These are phyloP conservation scores for Drosophila tristis DNA, from an alignment of 1,140 invertebrate species.

Conservation along the genomic window DNA sequence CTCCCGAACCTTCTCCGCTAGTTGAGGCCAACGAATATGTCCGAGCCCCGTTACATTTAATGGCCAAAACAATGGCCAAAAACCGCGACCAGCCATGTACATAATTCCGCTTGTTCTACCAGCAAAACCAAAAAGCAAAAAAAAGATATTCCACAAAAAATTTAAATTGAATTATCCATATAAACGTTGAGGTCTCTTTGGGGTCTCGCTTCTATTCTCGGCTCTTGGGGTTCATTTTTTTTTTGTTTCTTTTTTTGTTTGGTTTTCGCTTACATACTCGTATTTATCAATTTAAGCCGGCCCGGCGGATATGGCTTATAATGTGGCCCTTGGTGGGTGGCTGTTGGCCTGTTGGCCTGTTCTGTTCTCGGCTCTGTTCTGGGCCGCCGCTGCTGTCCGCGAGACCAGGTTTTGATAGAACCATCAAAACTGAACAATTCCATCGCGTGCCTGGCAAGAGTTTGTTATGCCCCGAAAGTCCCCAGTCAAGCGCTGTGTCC, in stretches of 20 bases:
- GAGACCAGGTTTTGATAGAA: constrained; percentile 60
- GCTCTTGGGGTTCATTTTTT: constrained; percentile 8
- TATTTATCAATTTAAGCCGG: constrained; percentile 78
- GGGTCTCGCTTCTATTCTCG: constrained; percentile 27
- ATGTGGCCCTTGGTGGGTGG: constrained; percentile 42
- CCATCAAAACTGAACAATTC: constrained; percentile 71
- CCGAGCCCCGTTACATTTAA: constrained; percentile 68
- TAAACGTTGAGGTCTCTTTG: constrained; percentile 66
- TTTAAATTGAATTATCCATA: constrained; percentile 81
- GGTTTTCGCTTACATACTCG: constrained; percentile 39
- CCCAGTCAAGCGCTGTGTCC: constrained; percentile 55
- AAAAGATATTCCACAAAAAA: constrained; percentile 67
- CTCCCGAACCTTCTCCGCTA: constrained; percentile 16
- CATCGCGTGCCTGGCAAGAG: constrained; percentile 73
- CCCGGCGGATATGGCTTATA: constrained; percentile 77
- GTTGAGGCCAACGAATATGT: constrained; percentile 37
- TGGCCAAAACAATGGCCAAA: constrained; percentile 66
- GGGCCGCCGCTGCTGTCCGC: constrained; percentile 13
- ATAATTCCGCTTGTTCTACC: constrained; percentile 66
- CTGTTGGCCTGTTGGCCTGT: constrained; percentile 8
- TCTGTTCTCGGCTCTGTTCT: too few species aligned
- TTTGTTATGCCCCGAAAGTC: constrained; percentile 70
- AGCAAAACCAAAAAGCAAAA: constrained; percentile 25
- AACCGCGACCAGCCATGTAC: constrained; percentile 65
- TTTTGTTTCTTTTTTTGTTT: constrained; percentile 8